Conservation (phyloP, 2,888 invertebrate genomes). For the Endomychus coccineus region DNA sequence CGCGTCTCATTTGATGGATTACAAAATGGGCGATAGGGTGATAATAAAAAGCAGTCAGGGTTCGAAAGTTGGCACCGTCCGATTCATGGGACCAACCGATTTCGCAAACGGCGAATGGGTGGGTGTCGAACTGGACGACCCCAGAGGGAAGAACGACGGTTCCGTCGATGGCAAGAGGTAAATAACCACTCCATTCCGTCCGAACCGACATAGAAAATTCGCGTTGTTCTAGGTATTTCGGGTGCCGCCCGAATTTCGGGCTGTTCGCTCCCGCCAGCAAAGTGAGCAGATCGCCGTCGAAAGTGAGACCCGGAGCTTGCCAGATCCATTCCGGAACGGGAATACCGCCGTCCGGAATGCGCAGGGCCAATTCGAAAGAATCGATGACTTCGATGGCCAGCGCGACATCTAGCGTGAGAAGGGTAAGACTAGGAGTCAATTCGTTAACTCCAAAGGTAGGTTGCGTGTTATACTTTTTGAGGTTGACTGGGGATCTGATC, state of each 20-base stretch:
- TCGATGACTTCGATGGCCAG: conserved; percentile 57
- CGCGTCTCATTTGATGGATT: conserved; percentile 47
- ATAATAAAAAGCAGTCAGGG: conserved; percentile 82
- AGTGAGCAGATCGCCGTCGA: conserved; percentile 78
- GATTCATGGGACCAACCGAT: conserved; percentile 80
- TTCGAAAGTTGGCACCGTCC: conserved; percentile 79
- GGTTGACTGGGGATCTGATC: too few species aligned
- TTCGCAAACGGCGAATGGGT: conserved; percentile 94
- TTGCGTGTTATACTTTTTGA: too few species aligned
- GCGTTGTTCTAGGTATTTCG: conserved; percentile 80
- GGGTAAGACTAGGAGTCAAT: conserved; percentile 73
- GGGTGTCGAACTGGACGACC: conserved; percentile 90
- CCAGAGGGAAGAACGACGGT: conserved; percentile 93
- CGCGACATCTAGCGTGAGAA: conserved; percentile 50
- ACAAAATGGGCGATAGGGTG: conserved; percentile 83
- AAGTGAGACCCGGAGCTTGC: conserved; percentile 56
- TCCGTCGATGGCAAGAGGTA: conserved; percentile 87
- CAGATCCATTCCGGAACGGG: conserved; percentile 49
- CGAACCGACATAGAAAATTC: too few species aligned
- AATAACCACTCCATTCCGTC: background rate
- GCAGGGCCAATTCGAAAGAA: conserved; percentile 74
- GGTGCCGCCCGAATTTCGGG: conserved; percentile 83
- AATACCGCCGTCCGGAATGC: conserved; percentile 48
- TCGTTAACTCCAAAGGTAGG: conserved; percentile 48
- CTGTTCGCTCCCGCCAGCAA: conserved; percentile 90